phyloP scores from a whole-genome alignment of 2,888 invertebrate species.

The Saturnia japonica region DNA sequence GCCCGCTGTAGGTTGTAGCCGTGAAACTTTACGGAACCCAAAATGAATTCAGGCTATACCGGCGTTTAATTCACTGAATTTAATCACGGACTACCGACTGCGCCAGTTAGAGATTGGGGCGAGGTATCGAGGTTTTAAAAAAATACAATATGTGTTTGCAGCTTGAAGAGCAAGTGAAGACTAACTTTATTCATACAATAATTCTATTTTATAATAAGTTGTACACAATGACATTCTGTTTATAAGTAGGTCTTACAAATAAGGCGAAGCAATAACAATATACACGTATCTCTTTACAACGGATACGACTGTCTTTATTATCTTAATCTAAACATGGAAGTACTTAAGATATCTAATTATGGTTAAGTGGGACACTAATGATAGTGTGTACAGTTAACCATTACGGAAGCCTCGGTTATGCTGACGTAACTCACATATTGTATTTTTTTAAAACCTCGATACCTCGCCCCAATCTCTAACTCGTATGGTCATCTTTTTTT shows the following conservation, averaged over 20 bases:
- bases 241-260: not conserved
- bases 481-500: no score
- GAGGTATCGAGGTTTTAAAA: constrained; percentile 6
- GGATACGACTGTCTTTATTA: not conserved
- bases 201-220: not conserved
- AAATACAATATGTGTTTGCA: not conserved
- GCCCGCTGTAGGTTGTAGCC: constrained; percentile 8
- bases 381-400: no score
- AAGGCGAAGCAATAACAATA: not conserved
- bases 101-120: constrained; percentile 16
- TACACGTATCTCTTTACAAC: not conserved
- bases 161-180: constrained; percentile 7
- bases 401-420: no score
- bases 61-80: constrained; percentile 18
- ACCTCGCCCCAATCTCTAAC: no score
- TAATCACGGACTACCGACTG: constrained; percentile 20
- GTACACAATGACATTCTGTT: not conserved
- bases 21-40: constrained; percentile 11
- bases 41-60: constrained; percentile 19
- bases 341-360: no score
- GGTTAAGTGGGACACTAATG: no score
- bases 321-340: no score
- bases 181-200: not conserved
- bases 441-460: no score
- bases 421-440: no score